Evolutionary conservation across 2,113 vertebrate species (phyloP).

Genomic region (Actinemys pallida): DNA sequence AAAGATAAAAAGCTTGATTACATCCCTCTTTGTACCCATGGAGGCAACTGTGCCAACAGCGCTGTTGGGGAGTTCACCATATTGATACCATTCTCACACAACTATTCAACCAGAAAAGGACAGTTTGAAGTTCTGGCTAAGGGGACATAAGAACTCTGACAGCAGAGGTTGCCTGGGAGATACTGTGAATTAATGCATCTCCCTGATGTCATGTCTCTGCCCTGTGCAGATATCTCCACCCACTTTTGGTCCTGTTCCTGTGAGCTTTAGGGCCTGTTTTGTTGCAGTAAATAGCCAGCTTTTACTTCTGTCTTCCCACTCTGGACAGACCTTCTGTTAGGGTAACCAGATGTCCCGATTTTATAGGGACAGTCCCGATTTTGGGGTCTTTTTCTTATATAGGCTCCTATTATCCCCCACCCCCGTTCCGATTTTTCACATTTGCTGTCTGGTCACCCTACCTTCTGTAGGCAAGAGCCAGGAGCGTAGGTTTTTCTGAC

Average conservation of each 20-base stretch:
- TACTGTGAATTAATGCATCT: background rate
- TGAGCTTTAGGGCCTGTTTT: background rate
- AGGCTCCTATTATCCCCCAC: no score
- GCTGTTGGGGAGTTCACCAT: background rate
- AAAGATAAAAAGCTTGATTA: background rate
- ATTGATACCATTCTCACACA: background rate
- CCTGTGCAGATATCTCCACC: background rate
- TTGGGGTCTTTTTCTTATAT: no score
- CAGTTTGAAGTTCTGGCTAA: background rate
- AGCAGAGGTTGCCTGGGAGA: background rate
- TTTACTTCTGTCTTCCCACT: background rate
- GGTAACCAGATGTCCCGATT: no score
- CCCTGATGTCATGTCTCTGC: background rate
- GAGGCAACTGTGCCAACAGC: background rate
- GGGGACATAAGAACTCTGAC: background rate
- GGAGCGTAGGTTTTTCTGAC: background rate
- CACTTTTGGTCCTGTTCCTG: background rate
- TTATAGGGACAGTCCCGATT: no score
- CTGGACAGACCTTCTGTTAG: background rate
- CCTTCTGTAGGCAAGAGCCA: background rate
- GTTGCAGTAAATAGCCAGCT: background rate
- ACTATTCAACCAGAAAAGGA: background rate
- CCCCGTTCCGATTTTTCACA: no score
- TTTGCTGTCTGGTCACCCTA: no score
- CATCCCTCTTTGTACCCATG: background rate